Percentiles rank a stretch among this genome's conserved stretches.
Evolutionary conservation across 2,797 vertebrate genomes (phyloP).

Genomic region (Cryptoprocta ferox): DNA sequence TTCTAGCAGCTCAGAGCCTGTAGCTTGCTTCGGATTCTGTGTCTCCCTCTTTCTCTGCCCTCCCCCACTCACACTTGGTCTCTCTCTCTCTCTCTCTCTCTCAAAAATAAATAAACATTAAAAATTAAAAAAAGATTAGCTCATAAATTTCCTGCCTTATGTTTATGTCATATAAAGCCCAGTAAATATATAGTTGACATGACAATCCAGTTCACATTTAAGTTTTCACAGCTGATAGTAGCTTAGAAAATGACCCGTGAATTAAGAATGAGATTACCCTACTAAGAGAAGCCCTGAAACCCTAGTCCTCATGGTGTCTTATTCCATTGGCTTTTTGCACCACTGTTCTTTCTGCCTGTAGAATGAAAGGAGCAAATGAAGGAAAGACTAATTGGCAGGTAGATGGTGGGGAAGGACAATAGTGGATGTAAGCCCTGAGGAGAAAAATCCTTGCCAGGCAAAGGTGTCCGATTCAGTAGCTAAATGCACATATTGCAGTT

Average conservation of each 20-base stretch:
- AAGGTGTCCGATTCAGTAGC: not conserved
- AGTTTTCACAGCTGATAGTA: not conserved
- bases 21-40: no score
- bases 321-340: not conserved
- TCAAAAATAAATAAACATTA: no score
- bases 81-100: no score
- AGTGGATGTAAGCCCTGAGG: not conserved
- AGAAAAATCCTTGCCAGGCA: not conserved
- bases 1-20: no score
- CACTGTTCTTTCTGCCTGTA: not conserved
- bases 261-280: not conserved
- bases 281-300: not conserved
- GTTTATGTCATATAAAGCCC: not conserved
- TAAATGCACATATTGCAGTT: not conserved
- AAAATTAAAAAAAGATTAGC: not conserved
- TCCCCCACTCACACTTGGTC: no score
- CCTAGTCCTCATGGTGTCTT: not conserved
- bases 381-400: not conserved
- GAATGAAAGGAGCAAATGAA: not conserved
- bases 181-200: not conserved
- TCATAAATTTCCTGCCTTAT: not conserved
- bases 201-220: not conserved
- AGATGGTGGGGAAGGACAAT: not conserved
- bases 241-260: not conserved
- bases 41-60: no score